A percentile compares a stretch with the other conserved stretches of the same genome.
Evolutionary conservation across 2,888 invertebrate genomes (phyloP).

Genomic region (Odontocolon sp.): DNA sequence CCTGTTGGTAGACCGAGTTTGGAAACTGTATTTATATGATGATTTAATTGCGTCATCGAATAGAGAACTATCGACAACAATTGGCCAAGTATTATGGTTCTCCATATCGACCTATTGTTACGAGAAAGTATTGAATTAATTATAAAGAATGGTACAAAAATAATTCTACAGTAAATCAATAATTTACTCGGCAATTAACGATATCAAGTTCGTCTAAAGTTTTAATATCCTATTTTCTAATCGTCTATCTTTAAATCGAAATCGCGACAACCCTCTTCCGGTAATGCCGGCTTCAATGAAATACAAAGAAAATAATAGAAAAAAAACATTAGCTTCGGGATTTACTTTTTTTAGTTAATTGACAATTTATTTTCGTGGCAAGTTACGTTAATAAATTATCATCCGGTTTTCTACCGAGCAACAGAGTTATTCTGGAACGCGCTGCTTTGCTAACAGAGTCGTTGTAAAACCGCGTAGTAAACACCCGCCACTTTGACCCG

Average conservation of each 20-base stretch:
- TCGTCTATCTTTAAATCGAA: not conserved
- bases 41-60: slow-evolving; percentile 88
- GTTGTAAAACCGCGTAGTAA: slow-evolving; percentile 58
- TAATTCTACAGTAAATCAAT: not conserved
- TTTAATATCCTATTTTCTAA: not conserved
- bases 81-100: slow-evolving; percentile 88
- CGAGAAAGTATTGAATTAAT: not conserved
- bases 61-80: slow-evolving; percentile 89
- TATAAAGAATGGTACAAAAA: not conserved
- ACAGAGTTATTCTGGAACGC: slow-evolving; percentile 29
- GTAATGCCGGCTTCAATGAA: slow-evolving; percentile 6
- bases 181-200: not conserved
- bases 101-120: slow-evolving; percentile 86
- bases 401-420: not conserved
- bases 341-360: not conserved
- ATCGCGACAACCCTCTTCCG: not conserved
- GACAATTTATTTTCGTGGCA: not conserved
- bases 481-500: slow-evolving; percentile 69
- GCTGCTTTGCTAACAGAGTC: not conserved
- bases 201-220: too few relatives aligned
- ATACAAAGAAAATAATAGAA: not conserved
- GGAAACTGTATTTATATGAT: slow-evolving; percentile 85
- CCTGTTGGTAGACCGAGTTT: slow-evolving; percentile 89
- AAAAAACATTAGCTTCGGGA: not conserved
- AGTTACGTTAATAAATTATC: not conserved